Percentiles rank a stretch among this genome's conserved stretches.
Conservation (phyloP, 2,797 vertebrate species). For the Myoxocephalus aenaeus region DNA sequence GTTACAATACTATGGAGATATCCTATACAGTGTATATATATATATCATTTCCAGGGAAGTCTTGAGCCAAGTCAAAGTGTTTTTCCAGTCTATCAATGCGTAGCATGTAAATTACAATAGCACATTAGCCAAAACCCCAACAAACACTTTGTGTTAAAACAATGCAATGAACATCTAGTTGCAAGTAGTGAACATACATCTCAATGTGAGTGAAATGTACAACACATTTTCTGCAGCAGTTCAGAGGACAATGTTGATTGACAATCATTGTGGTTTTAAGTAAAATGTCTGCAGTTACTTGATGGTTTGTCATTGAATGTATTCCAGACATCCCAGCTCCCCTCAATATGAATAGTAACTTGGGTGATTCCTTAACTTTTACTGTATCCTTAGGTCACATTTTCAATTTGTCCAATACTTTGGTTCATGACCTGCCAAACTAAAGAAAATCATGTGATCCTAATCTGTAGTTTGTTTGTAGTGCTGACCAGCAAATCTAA, state of each 20-base stretch:
- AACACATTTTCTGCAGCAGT: not conserved
- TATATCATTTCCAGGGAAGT: not conserved
- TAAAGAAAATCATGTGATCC: not conserved
- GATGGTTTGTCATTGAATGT: not conserved
- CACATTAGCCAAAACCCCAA: not conserved
- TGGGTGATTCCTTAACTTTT: not conserved
- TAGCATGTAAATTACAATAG: not conserved
- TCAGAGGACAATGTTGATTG: not conserved
- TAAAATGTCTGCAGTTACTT: not conserved
- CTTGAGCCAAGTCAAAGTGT: not conserved
- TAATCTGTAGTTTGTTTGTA: not conserved
- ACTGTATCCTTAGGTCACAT: not conserved
- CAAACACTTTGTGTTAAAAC: not conserved
- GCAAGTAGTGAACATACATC: not conserved
- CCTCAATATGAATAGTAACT: not conserved
- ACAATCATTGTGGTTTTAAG: not conserved
- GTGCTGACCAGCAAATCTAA: not conserved
- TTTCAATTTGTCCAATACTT: not conserved
- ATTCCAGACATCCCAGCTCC: not conserved
- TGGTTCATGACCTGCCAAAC: not conserved
- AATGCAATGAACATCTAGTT: not conserved
- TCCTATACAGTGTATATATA: not conserved
- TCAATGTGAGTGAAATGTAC: not conserved
- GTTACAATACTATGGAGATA: not conserved
- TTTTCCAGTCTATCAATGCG: slow-evolving; percentile 9